Percentiles rank a stretch among this genome's conserved stretches.
These are phyloP conservation scores for Busseola fusca DNA, from an alignment of 2,888 invertebrate genomes.

Conservation along the genomic window DNA sequence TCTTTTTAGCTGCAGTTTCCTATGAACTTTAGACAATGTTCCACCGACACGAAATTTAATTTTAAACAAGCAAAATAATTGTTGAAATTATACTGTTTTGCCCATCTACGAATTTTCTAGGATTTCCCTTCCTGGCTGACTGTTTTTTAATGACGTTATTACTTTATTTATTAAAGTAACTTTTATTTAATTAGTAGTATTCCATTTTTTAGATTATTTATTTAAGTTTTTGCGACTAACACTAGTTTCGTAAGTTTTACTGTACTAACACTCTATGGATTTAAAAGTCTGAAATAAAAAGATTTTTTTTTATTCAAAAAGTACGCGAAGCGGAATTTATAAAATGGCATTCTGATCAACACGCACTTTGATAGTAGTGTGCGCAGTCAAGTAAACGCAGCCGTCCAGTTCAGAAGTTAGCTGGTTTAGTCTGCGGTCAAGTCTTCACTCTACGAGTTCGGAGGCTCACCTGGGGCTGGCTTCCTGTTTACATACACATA, in stretches of 20 bases:
- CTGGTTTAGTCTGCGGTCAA: constrained; percentile 74
- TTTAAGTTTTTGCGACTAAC: too few species aligned
- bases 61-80: neutral
- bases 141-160: neutral
- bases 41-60: neutral
- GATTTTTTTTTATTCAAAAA: too few species aligned
- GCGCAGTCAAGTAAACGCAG: constrained; percentile 57
- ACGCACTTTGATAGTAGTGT: constrained; percentile 10
- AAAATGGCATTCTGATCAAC: neutral
- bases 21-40: neutral
- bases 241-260: too few species aligned
- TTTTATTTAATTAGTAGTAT: too few species aligned
- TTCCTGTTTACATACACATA: constrained; percentile 75
- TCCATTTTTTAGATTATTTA: too few species aligned
- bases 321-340: neutral
- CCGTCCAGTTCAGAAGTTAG: constrained; percentile 70
- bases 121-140: neutral
- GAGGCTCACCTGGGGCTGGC: constrained; percentile 69
- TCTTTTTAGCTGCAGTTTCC: neutral
- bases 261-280: too few species aligned
- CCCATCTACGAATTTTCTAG: neutral
- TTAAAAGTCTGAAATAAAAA: too few species aligned
- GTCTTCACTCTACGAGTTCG: constrained; percentile 74
- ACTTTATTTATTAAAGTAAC: too few species aligned
- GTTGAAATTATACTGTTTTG: neutral